Evolutionary conservation across 2,113 vertebrate species (phyloP).

Genomic region (Pterophyllum scalare): DNA sequence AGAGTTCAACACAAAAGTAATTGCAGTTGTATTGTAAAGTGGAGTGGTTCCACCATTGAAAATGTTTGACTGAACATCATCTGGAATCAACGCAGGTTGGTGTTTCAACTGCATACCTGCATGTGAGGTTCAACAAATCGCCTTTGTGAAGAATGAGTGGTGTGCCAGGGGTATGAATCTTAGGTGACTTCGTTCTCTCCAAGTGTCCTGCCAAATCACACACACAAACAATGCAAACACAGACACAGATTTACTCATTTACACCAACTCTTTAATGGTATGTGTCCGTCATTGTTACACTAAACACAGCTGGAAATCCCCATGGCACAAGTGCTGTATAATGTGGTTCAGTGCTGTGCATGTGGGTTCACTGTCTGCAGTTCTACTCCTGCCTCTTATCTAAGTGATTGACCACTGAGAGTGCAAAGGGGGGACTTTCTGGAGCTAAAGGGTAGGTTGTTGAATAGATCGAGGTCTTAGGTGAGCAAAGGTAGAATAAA

Average conservation of each 20-base stretch:
- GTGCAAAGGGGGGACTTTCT: constrained; percentile 40
- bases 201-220: constrained; percentile 70
- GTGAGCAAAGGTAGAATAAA: constrained; percentile 26
- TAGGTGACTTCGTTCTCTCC: constrained; percentile 36
- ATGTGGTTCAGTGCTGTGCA: neutral
- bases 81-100: neutral
- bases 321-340: constrained; percentile 16
- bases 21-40: neutral
- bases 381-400: constrained; percentile 30
- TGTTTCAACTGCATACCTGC: constrained; percentile 72
- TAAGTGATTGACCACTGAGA: constrained; percentile 31
- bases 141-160: constrained; percentile 52
- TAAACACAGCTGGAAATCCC: constrained; percentile 17
- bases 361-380: constrained; percentile 37
- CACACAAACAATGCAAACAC: constrained; percentile 13
- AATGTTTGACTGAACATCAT: neutral
- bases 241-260: constrained; percentile 32
- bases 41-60: neutral
- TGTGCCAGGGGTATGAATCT: constrained; percentile 47
- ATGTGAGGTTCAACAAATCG: constrained; percentile 65
- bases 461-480: constrained; percentile 18
- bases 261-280: neutral
- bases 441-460: constrained; percentile 12
- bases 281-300: neutral
- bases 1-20: neutral